These are phyloP conservation scores for Andrena praecox DNA, from an alignment of 2,888 invertebrate genomes.

Conservation along the genomic window DNA sequence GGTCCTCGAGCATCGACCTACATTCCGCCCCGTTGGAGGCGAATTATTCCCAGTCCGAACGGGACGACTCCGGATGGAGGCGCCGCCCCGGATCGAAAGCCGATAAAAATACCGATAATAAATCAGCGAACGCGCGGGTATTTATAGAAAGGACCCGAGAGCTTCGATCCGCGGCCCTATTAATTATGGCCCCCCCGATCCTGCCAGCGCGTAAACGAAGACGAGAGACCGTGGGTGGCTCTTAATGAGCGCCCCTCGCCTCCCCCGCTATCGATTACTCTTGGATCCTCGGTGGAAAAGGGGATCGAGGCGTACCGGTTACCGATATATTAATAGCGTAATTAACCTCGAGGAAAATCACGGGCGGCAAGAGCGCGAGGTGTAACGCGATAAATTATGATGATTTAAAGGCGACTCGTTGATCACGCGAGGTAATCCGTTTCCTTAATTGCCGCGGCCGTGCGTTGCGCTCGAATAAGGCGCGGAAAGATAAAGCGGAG, in stretches of 20 bases:
- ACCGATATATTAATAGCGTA: constrained; percentile 56
- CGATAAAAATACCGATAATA: constrained; percentile 75
- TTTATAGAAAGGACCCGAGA: constrained; percentile 75
- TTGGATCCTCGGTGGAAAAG: constrained; percentile 7
- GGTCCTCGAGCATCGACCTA: constrained; percentile 14
- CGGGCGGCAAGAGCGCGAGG: constrained; percentile 11
- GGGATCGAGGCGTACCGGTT: constrained; percentile 9
- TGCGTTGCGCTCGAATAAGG: constrained; percentile 30
- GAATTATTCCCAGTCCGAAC: background rate
- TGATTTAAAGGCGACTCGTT: constrained; percentile 54
- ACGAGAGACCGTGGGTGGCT: constrained; percentile 27
- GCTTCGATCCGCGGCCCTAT: constrained; percentile 72
- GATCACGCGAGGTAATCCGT: constrained; percentile 54
- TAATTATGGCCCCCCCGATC: constrained; percentile 75
- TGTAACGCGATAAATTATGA: constrained; percentile 60
- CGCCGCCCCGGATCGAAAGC: background rate
- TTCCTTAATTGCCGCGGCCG: constrained; percentile 47
- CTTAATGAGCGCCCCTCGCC: constrained; percentile 25
- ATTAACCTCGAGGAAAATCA: constrained; percentile 48
- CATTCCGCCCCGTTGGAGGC: constrained; percentile 5
- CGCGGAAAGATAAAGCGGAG: constrained; percentile 36
- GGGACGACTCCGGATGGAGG: background rate
- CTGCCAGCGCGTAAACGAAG: constrained; percentile 39
- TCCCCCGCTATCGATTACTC: constrained; percentile 32
- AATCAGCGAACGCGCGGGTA: constrained; percentile 66